Conservation (phyloP, 2,113 vertebrate genomes). For the Acinonyx jubatus region DNA sequence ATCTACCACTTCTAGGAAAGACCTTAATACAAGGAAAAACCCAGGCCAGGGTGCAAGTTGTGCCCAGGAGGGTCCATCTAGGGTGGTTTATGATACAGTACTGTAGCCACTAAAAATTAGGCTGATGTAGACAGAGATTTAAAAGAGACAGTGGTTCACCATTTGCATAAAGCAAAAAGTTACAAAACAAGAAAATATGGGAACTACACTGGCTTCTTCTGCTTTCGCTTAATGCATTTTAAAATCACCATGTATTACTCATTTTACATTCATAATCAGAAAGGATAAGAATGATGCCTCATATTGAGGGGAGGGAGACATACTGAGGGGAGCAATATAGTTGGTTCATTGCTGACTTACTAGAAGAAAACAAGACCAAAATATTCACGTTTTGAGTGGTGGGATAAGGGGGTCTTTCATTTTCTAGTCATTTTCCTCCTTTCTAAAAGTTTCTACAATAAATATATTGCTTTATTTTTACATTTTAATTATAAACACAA, state of each 20-base stretch:
- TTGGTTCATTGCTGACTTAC: neutral
- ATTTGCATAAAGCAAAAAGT: neutral
- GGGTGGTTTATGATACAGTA: neutral
- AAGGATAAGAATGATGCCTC: neutral
- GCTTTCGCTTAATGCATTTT: neutral
- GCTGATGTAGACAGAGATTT: neutral
- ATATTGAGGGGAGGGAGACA: neutral
- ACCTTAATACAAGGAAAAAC: neutral
- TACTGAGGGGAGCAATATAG: neutral
- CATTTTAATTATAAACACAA: neutral
- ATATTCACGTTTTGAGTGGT: neutral
- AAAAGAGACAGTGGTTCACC: neutral
- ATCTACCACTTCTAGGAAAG: neutral
- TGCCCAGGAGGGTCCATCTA: neutral
- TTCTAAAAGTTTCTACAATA: neutral
- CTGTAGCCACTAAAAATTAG: neutral
- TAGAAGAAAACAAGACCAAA: neutral
- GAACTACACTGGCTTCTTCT: neutral
- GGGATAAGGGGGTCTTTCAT: neutral
- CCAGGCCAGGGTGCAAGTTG: neutral
- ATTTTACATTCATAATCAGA: conserved; percentile 9
- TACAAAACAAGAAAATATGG: neutral
- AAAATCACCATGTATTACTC: neutral
- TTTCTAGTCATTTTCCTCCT: conserved; percentile 1
- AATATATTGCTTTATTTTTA: neutral